A percentile compares a stretch with the other conserved stretches of the same genome.
phyloP scores from a whole-genome alignment of 2,113 vertebrate species.

The Athene cunicularia region DNA sequence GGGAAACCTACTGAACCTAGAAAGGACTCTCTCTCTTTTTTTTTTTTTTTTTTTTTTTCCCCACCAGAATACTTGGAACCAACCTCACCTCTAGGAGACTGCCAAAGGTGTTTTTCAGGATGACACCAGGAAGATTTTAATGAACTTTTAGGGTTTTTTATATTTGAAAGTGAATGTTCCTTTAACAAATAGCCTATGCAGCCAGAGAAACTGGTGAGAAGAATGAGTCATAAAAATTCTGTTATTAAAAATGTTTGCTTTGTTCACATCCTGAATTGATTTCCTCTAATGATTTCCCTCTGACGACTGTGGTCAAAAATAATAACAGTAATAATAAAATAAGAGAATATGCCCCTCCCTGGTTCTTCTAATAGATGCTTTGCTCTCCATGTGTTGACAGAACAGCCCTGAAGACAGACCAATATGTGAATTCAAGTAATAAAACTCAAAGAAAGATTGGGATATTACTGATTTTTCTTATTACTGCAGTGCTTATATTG shows the following conservation, averaged over 20 bases:
- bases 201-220: not conserved
- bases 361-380: not conserved
- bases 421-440: not conserved
- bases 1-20: not conserved
- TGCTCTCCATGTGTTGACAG: not conserved
- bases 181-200: not conserved
- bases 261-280: slow-evolving; percentile 60
- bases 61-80: not conserved
- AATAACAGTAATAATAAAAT: slow-evolving; percentile 30
- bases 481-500: not conserved
- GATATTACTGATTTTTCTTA: not conserved
- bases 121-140: not conserved
- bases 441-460: not conserved
- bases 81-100: not conserved
- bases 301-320: slow-evolving; percentile 14
- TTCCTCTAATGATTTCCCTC: slow-evolving; percentile 56
- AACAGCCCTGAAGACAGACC: not conserved
- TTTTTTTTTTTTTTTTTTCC: accelerated
- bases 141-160: not conserved
- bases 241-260: slow-evolving; percentile 51
- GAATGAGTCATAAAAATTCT: slow-evolving; percentile 46
- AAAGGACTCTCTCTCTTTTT: not conserved
- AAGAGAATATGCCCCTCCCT: not conserved
- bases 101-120: not conserved
- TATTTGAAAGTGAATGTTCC: slow-evolving; percentile 29